phyloP scores from a whole-genome alignment of 1,140 invertebrate species.

The Brachystomella parvula region DNA sequence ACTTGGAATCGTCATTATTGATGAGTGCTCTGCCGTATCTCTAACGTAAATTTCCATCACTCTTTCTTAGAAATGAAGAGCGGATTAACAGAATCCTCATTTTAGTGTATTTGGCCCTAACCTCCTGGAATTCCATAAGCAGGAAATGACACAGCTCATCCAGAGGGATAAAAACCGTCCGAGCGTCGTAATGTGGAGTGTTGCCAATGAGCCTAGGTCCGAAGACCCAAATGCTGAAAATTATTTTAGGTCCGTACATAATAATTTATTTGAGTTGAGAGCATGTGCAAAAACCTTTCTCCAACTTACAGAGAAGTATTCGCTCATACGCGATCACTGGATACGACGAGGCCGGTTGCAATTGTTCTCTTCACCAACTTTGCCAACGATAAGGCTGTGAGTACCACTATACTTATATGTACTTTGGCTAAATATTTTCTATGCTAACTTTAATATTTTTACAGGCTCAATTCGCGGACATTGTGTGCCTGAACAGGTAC shows the following conservation, averaged over 20 bases:
- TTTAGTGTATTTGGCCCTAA: conserved; percentile 36
- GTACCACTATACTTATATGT: background rate
- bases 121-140: conserved; percentile 69
- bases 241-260: conserved; percentile 67
- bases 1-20: conserved; percentile 56
- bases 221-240: conserved; percentile 54
- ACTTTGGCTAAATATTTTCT: background rate
- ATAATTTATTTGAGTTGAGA: background rate
- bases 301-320: conserved; percentile 39
- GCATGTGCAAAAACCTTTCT: background rate
- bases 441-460: conserved; percentile 19
- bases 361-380: conserved; percentile 39
- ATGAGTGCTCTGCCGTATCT: conserved; percentile 57
- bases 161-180: conserved; percentile 88
- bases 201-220: conserved; percentile 84
- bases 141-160: conserved; percentile 74
- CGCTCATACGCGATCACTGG: conserved; percentile 38
- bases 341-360: conserved; percentile 39
- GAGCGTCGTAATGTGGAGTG: conserved; percentile 92
- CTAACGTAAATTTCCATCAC: conserved; percentile 42
- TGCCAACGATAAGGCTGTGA: conserved; percentile 41
- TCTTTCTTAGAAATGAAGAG: background rate
- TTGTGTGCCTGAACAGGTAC: conserved; percentile 56
- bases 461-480: conserved; percentile 49
- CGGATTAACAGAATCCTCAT: background rate